Conservation (phyloP, 2,113 vertebrate species). For the Motacilla tschutschensis region DNA sequence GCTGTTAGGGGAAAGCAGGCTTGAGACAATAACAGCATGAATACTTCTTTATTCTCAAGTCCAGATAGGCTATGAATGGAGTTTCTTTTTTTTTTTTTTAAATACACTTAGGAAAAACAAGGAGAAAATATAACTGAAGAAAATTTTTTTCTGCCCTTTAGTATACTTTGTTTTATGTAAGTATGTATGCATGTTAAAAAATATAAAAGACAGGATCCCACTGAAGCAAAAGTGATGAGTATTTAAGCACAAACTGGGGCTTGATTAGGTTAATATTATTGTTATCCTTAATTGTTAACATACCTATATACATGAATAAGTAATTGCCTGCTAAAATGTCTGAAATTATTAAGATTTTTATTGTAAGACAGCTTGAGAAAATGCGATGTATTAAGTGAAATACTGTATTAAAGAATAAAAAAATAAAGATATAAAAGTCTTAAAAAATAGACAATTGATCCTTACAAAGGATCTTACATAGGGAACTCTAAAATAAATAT, state of each 20-base stretch:
- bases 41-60: neutral
- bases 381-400: neutral
- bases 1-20: neutral
- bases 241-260: conserved; percentile 7
- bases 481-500: neutral
- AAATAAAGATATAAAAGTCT: neutral
- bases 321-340: conserved; percentile 28
- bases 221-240: conserved; percentile 31
- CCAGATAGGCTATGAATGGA: neutral
- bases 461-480: neutral
- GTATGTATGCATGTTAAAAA: neutral
- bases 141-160: neutral
- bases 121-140: neutral
- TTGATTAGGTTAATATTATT: conserved; percentile 55
- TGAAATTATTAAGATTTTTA: conserved; percentile 22
- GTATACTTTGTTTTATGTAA: neutral
- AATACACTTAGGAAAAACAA: neutral
- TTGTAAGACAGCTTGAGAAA: neutral
- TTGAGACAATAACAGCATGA: neutral
- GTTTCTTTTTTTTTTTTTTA: neutral
- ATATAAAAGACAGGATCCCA: neutral
- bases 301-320: neutral
- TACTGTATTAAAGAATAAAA: neutral
- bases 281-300: conserved; percentile 37
- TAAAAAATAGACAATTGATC: neutral